Conservation (phyloP, 2,888 invertebrate species). For the Macaria liturata region DNA sequence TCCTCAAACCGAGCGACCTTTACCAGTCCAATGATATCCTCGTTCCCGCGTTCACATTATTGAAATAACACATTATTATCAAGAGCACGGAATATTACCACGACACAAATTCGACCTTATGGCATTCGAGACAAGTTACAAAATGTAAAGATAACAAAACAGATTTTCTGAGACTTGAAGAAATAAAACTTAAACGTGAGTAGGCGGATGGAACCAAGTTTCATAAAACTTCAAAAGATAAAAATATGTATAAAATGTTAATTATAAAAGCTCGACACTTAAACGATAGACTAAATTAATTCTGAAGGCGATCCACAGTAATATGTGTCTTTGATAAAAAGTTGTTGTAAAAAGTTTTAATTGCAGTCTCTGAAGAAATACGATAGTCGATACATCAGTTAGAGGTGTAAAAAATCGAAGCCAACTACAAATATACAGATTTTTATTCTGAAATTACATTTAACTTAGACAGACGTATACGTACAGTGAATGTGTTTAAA, state of each 20-base stretch:
- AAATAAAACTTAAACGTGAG: slow-evolving; percentile 10
- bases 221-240: slow-evolving; percentile 6
- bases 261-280: slow-evolving; percentile 15
- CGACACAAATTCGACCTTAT: slow-evolving; percentile 36
- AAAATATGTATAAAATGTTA: slow-evolving; percentile 4
- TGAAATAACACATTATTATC: slow-evolving; percentile 56
- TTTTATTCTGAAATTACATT: background rate
- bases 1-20: slow-evolving; percentile 80
- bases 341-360: slow-evolving; percentile 13
- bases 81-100: slow-evolving; percentile 33
- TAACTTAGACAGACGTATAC: too few species aligned
- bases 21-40: slow-evolving; percentile 74
- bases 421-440: slow-evolving; percentile 11
- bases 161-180: slow-evolving; percentile 8
- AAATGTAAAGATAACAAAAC: background rate
- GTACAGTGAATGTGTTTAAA: too few species aligned
- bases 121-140: background rate
- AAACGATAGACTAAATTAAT: slow-evolving; percentile 21
- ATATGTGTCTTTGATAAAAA: slow-evolving; percentile 31
- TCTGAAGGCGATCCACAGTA: slow-evolving; percentile 34
- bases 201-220: slow-evolving; percentile 10
- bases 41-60: slow-evolving; percentile 67
- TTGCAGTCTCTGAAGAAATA: slow-evolving; percentile 31
- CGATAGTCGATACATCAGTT: slow-evolving; percentile 35
- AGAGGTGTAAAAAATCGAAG: slow-evolving; percentile 47